phyloP scores from a whole-genome alignment of 2,888 invertebrate genomes.

The Epinotia brunnichana region DNA sequence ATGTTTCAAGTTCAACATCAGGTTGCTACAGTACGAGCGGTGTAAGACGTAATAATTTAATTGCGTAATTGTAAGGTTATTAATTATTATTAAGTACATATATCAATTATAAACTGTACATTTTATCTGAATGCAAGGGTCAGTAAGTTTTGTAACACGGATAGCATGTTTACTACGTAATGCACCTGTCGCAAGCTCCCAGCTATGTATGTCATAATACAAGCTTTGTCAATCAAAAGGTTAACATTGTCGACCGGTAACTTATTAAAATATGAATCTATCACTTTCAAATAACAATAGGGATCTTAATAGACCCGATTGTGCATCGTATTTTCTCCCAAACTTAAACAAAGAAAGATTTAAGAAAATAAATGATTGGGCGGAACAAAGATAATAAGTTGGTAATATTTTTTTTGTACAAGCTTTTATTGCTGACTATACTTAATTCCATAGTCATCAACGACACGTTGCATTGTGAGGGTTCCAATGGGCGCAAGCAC shows the following conservation, averaged over 20 bases:
- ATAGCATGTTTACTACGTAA: constrained; percentile 9
- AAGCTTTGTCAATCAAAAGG: constrained; percentile 14
- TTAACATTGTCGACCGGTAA: background rate
- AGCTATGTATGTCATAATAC: constrained; percentile 22
- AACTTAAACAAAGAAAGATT: no score
- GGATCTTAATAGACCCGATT: background rate
- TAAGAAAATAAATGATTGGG: background rate
- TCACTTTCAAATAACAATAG: background rate
- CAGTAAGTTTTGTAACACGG: constrained; percentile 24
- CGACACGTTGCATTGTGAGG: no score
- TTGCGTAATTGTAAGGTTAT: background rate
- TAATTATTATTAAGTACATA: background rate
- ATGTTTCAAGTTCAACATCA: background rate
- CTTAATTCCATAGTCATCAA: no score
- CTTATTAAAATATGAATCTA: background rate
- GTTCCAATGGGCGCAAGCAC: no score
- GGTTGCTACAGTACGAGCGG: background rate
- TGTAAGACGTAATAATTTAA: no score
- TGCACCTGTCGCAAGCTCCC: constrained; percentile 26
- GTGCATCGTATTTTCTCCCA: background rate
- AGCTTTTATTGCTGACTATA: no score
- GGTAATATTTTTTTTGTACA: no score
- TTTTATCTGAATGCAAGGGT: constrained; percentile 10
- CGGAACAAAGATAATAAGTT: no score
- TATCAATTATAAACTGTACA: background rate